phyloP scores from a whole-genome alignment of 2,113 vertebrate species.

The Oryzias javanicus region DNA sequence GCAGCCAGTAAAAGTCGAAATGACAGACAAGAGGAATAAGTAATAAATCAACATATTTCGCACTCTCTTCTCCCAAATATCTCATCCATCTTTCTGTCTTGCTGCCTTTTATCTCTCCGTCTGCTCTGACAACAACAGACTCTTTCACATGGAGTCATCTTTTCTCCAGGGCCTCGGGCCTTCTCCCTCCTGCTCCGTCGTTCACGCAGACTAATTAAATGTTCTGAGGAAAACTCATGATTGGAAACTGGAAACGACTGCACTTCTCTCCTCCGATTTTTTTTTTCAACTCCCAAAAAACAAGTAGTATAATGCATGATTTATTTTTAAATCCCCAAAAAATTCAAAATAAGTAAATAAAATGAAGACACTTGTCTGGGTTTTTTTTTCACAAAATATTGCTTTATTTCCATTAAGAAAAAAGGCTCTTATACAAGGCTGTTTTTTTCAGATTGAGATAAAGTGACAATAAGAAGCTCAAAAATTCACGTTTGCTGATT shows the following conservation, averaged over 20 bases:
- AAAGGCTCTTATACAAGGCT: not conserved
- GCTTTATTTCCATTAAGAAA: slow-evolving; percentile 42
- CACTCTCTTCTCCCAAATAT: slow-evolving; percentile 35
- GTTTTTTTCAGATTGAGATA: too few species aligned
- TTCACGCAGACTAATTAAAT: slow-evolving; percentile 75
- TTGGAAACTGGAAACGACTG: slow-evolving; percentile 51
- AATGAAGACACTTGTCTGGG: slow-evolving; percentile 11
- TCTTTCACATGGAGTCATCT: slow-evolving; percentile 71
- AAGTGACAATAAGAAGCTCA: too few species aligned
- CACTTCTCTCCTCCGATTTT: slow-evolving; percentile 5
- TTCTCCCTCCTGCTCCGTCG: slow-evolving; percentile 56
- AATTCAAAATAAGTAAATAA: not conserved
- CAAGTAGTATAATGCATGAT: not conserved
- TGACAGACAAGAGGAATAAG: slow-evolving; percentile 15
- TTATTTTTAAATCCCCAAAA: not conserved
- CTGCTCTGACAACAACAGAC: slow-evolving; percentile 63
- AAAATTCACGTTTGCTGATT: too few species aligned
- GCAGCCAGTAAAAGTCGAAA: slow-evolving; percentile 3
- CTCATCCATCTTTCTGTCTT: slow-evolving; percentile 63
- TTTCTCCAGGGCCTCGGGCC: slow-evolving; percentile 57
- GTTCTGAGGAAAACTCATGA: slow-evolving; percentile 71
- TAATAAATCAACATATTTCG: slow-evolving; percentile 47
- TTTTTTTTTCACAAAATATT: slow-evolving; percentile 22
- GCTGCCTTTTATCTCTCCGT: slow-evolving; percentile 65
- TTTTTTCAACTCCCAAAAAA: not conserved